Evolutionary conservation across 2,888 invertebrate species (phyloP).

Genomic region (Luffia ferchaultella): DNA sequence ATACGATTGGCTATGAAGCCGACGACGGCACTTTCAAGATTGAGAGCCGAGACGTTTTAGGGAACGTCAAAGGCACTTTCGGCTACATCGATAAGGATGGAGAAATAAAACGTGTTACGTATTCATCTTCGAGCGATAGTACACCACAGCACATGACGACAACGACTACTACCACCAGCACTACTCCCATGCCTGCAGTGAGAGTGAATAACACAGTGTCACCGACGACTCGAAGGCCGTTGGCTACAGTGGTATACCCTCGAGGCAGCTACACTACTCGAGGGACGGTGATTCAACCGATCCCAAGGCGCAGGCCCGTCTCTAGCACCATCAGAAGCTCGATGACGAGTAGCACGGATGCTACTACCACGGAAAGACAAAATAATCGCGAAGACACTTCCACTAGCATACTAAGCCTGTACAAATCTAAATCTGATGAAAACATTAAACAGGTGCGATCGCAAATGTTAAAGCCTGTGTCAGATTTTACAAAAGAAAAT

Average conservation of each 20-base stretch:
- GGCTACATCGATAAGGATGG: slow-evolving; percentile 82
- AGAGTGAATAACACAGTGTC: slow-evolving; percentile 55
- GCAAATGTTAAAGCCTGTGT: slow-evolving; percentile 42
- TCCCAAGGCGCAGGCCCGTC: slow-evolving; percentile 62
- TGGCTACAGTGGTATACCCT: slow-evolving; percentile 56
- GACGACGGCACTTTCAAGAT: slow-evolving; percentile 88
- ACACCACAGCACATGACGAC: slow-evolving; percentile 45
- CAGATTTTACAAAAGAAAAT: slow-evolving; percentile 36
- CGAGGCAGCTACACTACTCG: slow-evolving; percentile 63
- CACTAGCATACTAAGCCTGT: slow-evolving; percentile 37
- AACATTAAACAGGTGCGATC: slow-evolving; percentile 30
- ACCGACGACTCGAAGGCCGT: slow-evolving; percentile 55
- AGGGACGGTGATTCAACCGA: slow-evolving; percentile 71
- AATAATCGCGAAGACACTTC: slow-evolving; percentile 29
- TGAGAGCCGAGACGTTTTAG: slow-evolving; percentile 80
- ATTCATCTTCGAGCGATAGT: slow-evolving; percentile 63
- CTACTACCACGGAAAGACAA: slow-evolving; percentile 31
- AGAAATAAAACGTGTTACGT: slow-evolving; percentile 81
- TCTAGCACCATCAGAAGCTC: slow-evolving; percentile 37
- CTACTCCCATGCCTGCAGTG: slow-evolving; percentile 43
- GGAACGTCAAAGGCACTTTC: slow-evolving; percentile 84
- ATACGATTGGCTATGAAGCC: slow-evolving; percentile 85
- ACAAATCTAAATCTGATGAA: slow-evolving; percentile 40
- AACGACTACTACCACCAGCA: slow-evolving; percentile 35
- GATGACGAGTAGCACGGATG: slow-evolving; percentile 23